These are phyloP conservation scores for Acrocephalus kingi DNA, from an alignment of 2,113 vertebrate genomes.

Conservation along the genomic window DNA sequence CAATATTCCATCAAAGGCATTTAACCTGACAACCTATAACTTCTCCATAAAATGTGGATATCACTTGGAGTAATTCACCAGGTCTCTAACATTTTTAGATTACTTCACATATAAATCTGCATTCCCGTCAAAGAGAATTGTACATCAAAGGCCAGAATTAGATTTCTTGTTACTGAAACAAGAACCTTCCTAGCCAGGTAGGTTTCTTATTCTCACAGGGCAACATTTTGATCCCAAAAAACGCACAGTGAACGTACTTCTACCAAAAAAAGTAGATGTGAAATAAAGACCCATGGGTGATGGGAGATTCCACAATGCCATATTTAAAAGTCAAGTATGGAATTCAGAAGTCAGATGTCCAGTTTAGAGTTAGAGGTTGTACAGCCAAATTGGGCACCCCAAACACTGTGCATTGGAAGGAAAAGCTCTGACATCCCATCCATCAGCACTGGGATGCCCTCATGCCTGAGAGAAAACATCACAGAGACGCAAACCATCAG, in stretches of 20 bases:
- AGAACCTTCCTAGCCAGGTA: not conserved
- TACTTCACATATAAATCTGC: not conserved
- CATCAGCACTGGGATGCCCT: not conserved
- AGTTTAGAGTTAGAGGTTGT: not conserved
- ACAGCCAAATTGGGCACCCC: not conserved
- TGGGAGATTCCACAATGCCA: not conserved
- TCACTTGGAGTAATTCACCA: not conserved
- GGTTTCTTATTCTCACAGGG: not conserved
- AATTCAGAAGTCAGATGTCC: not conserved
- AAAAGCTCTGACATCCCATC: not conserved
- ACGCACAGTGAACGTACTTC: not conserved
- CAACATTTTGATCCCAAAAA: not conserved
- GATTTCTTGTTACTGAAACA: not conserved
- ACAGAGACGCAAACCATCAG: not conserved
- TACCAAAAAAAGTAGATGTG: not conserved
- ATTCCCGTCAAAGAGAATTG: not conserved
- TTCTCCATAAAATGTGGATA: not conserved
- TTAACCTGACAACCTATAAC: not conserved
- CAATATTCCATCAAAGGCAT: not conserved
- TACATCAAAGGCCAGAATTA: not conserved
- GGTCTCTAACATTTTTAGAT: not conserved
- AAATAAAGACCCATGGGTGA: not conserved
- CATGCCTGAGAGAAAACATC: not conserved
- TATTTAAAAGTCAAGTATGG: not conserved
- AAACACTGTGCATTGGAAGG: not conserved